A percentile compares a stretch with the other conserved stretches of the same genome.
Evolutionary conservation across 2,888 invertebrate genomes (phyloP).

Genomic region (Ichneumoninae sp.): DNA sequence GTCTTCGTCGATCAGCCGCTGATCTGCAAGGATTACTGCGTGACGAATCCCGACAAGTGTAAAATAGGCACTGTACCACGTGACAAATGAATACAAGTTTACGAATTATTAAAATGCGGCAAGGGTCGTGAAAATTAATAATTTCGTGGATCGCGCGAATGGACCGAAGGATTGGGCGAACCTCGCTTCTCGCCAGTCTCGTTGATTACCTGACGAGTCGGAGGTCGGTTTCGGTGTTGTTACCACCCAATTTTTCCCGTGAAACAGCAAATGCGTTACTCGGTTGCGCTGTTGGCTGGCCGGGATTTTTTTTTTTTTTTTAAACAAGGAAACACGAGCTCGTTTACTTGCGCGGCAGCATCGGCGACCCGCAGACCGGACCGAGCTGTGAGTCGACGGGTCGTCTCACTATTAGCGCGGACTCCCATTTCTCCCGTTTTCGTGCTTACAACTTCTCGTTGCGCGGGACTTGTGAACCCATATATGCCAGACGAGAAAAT

Average conservation of each 20-base stretch:
- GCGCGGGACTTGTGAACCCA: not conserved
- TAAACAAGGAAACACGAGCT: not conserved
- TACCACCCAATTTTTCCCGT: not conserved
- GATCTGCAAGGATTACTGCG: slow-evolving; percentile 62
- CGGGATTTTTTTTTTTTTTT: not conserved
- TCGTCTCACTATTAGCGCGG: slow-evolving; percentile 56
- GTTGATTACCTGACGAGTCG: not conserved
- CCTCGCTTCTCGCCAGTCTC: not conserved
- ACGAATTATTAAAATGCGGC: not conserved
- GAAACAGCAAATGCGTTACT: not conserved
- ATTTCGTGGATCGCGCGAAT: not conserved
- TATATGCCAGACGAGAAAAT: slow-evolving; percentile 34
- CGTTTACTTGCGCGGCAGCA: not conserved
- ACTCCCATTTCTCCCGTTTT: slow-evolving; percentile 54
- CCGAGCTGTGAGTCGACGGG: slow-evolving; percentile 37
- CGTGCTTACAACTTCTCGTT: slow-evolving; percentile 20
- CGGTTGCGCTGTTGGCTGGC: not conserved
- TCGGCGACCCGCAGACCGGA: slow-evolving; percentile 42
- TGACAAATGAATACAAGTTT: slow-evolving; percentile 37
- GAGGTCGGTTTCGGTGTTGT: not conserved
- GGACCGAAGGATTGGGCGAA: not conserved
- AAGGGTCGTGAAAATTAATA: not conserved
- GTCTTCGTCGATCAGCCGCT: slow-evolving; percentile 70
- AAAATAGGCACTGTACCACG: slow-evolving; percentile 48
- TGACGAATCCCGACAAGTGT: slow-evolving; percentile 49